Base-by-base conservation (phyloP, 2,113 vertebrate genomes). In the Okapia johnstoni region DNA sequence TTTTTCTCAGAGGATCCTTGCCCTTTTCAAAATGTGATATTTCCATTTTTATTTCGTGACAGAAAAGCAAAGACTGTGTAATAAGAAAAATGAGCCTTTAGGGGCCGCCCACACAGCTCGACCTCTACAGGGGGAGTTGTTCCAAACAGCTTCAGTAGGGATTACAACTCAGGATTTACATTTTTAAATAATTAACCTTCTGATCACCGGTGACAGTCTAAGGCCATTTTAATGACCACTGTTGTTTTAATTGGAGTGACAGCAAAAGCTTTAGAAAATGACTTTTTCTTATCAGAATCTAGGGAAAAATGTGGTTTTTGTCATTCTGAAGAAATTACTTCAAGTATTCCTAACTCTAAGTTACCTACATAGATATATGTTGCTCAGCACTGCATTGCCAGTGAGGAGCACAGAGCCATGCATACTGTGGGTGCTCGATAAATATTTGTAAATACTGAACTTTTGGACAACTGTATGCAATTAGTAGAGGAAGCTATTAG, bases 81-180 rank as follows among this genome's bases (percentile, higher is more conserved):
- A 94, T 96, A 98, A 98, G 98, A 98, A 97, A 97, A 97, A 98
- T 97, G 89, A 98, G 97, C 90, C 97, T 98, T 97, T 88, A 76
- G 98, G 97, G 98, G 57, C 95, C 50, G 97, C 98, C 98, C 98
- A 98, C 98, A 98, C 98, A 98, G 97, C 97, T 98, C 79, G 70
- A 86, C 97, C 97, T 76, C 93, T 76, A 93, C 91, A 79, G 85
- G 93, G 94, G 95, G 94, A 95, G 90, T 83, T 81, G 76, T 88
- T 92, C 2, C n/a, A 90, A 97, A 95, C 2, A 28, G 85, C 73
- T 91, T 97, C 95, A 86, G 50, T 94, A 86, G 94, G 97, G 95
- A 97, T 21, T 17, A 91, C 96, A 96, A 88, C n/a, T n/a, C 4
- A 94, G 97, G 94, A 93, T 97, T 98, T 98, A 97, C 97, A 97